Evolutionary conservation across 1,140 invertebrate genomes (phyloP), one percentile per base, ranked within the genome.

Genomic region (Drosophila chauvacae): DNA sequence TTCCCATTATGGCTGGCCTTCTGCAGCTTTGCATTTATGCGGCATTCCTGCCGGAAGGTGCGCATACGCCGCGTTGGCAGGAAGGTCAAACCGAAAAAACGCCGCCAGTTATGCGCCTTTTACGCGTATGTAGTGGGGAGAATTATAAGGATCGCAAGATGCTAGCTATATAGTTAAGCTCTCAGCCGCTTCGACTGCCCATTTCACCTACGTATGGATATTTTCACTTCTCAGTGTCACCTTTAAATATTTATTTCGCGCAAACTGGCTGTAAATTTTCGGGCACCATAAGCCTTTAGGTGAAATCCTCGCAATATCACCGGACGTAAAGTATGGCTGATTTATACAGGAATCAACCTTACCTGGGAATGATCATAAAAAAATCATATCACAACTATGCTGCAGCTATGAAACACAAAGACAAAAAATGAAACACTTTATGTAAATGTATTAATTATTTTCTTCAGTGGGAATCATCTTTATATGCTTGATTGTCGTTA

Each of bases 61-160:
- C 77, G 85, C 84, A 87, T 87, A 83, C 80, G 84, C 72, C 69
- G 26, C 63, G 55, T 47, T 73, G 45, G 53, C 62, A 48, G 58
- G 80, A 87, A 87, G 83, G 83, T 87, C 83, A 87, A 80, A 60
- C 62, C 58, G 10, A 78, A 81, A 78, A 39, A 59, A 18, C 55
- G 76, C 84, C 80, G 56, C 76, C 30, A 77, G 83, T 61, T 78
- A 79, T 77, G 80, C 72, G 71, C 41, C 35, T 33, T 33, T 33
- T 39, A 11, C 10, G 48, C 16, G 20, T 26, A 37, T 39, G 20
- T 20, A 23, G n/a, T 30, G 5, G 26, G 16, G 10, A n/a, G 7
- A n/a, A 26, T n/a, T 28, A 28, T 50, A 9, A 4, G 28, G 18
- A 44, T 42, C 20, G 9, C 23, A 66, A 73, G 66, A 56, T 33